A percentile compares a stretch with the other conserved stretches of the same genome.
Evolutionary conservation across 2,797 vertebrate genomes (phyloP).

Genomic region (Megalops cyprinoides): DNA sequence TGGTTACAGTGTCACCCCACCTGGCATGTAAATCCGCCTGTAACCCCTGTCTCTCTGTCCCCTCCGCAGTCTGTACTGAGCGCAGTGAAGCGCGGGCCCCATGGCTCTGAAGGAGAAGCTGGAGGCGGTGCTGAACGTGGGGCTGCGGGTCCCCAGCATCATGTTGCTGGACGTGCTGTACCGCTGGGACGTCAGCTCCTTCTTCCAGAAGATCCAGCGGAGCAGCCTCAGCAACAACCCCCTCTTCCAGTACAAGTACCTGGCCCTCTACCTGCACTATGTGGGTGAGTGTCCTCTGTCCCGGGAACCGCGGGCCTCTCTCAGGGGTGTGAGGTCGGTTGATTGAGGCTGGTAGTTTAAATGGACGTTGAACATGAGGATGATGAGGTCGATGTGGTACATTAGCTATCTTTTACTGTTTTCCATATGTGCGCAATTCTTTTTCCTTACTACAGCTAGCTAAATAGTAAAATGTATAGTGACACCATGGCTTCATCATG

Average conservation of each 20-base stretch:
- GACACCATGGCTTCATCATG: too few relatives aligned
- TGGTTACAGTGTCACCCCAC: too few relatives aligned
- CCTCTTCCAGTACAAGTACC: slow-evolving; percentile 97
- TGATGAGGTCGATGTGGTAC: too few relatives aligned
- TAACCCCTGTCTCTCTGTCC: background rate
- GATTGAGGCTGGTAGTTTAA: too few relatives aligned
- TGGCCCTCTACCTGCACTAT: slow-evolving; percentile 98
- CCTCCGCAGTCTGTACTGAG: slow-evolving; percentile 58
- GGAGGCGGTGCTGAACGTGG: slow-evolving; percentile 95
- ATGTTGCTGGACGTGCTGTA: slow-evolving; percentile 97
- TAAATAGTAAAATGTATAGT: too few relatives aligned
- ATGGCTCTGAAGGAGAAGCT: slow-evolving; percentile 94
- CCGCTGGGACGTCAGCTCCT: slow-evolving; percentile 97
- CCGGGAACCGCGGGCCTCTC: too few relatives aligned
- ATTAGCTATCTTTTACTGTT: too few relatives aligned
- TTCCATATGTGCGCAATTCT: too few relatives aligned
- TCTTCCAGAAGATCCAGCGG: slow-evolving; percentile 99
- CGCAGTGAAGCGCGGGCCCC: slow-evolving; percentile 57
- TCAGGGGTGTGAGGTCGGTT: too few relatives aligned
- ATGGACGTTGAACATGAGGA: too few relatives aligned
- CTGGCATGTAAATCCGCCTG: too few relatives aligned
- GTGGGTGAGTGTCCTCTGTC: slow-evolving; percentile 90
- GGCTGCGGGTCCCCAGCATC: slow-evolving; percentile 95
- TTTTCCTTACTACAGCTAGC: too few relatives aligned
- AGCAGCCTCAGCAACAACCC: slow-evolving; percentile 96